Conservation (phyloP, 2,888 invertebrate species). For the Drosophila mulleri region DNA sequence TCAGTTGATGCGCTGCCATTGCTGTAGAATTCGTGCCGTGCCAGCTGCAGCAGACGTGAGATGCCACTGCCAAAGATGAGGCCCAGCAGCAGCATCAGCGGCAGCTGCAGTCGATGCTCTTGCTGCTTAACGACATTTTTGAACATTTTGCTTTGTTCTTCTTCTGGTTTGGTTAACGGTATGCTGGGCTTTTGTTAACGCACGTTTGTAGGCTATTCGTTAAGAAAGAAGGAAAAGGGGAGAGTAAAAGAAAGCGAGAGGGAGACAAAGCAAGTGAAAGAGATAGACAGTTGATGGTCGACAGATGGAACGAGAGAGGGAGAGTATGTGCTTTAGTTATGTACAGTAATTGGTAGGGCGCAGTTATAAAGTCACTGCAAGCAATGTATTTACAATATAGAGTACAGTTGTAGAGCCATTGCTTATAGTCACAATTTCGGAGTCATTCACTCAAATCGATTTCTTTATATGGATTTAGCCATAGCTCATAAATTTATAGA, state of each 20-base stretch:
- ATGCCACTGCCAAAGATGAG: conserved; percentile 74
- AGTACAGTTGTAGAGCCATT: neutral
- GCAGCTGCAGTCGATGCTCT: conserved; percentile 52
- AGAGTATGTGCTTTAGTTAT: neutral
- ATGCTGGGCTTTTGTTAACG: conserved; percentile 51
- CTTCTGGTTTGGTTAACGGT: conserved; percentile 6
- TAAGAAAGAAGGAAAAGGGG: neutral
- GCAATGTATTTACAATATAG: neutral
- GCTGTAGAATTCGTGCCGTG: conserved; percentile 18
- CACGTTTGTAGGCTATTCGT: conserved; percentile 21
- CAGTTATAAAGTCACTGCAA: neutral
- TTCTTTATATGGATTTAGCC: no score
- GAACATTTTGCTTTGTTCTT: neutral
- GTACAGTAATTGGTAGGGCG: no score
- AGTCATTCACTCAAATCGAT: neutral
- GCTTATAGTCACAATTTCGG: neutral
- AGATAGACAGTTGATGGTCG: neutral
- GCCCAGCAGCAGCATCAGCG: conserved; percentile 72
- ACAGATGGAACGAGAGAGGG: neutral
- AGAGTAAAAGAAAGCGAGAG: neutral
- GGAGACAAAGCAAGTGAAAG: neutral
- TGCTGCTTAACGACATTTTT: conserved; percentile 37
- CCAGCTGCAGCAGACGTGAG: conserved; percentile 68
- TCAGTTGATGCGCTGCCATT: conserved; percentile 1
- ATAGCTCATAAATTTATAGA: no score